phyloP scores from a whole-genome alignment of 2,113 vertebrate genomes.

The Ariopsis seemanni region DNA sequence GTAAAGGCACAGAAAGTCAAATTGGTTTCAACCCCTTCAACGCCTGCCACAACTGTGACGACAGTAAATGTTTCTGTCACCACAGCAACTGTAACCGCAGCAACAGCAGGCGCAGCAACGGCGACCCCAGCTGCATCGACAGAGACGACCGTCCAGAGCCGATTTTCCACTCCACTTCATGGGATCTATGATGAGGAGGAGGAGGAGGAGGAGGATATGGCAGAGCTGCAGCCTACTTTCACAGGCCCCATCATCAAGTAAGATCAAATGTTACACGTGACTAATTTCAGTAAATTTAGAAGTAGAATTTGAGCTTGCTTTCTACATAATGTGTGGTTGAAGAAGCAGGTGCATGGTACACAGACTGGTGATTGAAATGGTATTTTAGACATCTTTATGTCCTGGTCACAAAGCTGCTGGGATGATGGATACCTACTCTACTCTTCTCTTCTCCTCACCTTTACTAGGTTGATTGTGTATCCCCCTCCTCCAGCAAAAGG shows the following conservation, averaged over 20 bases:
- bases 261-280: conserved; percentile 50
- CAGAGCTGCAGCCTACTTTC: conserved; percentile 89
- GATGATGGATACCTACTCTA: background rate
- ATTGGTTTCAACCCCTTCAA: background rate
- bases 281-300: no score
- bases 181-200: conserved; percentile 67
- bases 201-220: conserved; percentile 90
- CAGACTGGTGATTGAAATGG: no score
- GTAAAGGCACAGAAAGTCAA: conserved; percentile 36
- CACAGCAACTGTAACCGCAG: conserved; percentile 16
- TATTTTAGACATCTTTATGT: background rate
- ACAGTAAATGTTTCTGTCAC: background rate
- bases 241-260: conserved; percentile 93
- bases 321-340: background rate
- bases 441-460: background rate
- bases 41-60: background rate
- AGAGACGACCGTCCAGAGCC: conserved; percentile 60
- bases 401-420: background rate
- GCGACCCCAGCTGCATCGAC: conserved; percentile 10
- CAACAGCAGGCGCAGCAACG: background rate
- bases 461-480: conserved; percentile 90
- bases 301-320: background rate
- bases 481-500: conserved; percentile 96
- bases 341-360: background rate
- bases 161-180: conserved; percentile 70